Percentiles rank a stretch among this genome's conserved stretches.
phyloP scores from a whole-genome alignment of 2,888 invertebrate species.

The Tolmerus cingulatus region DNA sequence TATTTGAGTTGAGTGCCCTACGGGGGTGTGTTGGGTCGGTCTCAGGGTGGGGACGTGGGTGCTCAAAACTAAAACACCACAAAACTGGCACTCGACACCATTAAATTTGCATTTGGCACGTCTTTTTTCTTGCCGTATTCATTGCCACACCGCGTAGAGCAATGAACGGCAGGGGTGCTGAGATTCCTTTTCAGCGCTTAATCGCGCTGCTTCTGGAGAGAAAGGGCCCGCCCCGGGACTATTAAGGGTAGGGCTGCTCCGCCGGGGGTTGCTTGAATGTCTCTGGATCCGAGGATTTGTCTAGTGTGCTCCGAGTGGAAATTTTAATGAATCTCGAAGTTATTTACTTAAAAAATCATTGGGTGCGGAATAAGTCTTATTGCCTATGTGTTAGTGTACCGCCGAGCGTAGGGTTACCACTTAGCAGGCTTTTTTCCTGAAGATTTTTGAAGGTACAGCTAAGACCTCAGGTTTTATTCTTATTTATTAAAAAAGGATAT shows the following conservation, averaged over 20 bases:
- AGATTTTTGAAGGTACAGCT: not conserved
- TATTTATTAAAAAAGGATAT: too few relatives aligned
- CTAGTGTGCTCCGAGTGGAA: not conserved
- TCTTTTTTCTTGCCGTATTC: slow-evolving; percentile 13
- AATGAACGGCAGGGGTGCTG: not conserved
- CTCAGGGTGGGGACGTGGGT: not conserved
- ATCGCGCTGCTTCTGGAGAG: not conserved
- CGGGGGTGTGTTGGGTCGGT: not conserved
- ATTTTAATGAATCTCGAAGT: slow-evolving; percentile 32
- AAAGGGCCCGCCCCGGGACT: not conserved
- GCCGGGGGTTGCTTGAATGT: not conserved
- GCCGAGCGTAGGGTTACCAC: not conserved
- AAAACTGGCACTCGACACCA: slow-evolving; percentile 1
- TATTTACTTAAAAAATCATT: slow-evolving; percentile 17
- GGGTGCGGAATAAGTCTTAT: not conserved
- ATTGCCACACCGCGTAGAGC: not conserved
- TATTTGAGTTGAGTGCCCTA: not conserved
- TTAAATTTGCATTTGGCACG: slow-evolving; percentile 37
- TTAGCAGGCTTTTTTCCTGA: not conserved
- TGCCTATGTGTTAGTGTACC: not conserved
- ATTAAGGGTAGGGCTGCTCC: not conserved
- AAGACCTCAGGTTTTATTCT: too few relatives aligned
- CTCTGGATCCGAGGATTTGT: not conserved
- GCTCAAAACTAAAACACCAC: not conserved
- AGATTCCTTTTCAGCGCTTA: slow-evolving; percentile 24